These are phyloP conservation scores for Strigamia crassipes DNA, from an alignment of 2,888 invertebrate genomes.

Conservation along the genomic window DNA sequence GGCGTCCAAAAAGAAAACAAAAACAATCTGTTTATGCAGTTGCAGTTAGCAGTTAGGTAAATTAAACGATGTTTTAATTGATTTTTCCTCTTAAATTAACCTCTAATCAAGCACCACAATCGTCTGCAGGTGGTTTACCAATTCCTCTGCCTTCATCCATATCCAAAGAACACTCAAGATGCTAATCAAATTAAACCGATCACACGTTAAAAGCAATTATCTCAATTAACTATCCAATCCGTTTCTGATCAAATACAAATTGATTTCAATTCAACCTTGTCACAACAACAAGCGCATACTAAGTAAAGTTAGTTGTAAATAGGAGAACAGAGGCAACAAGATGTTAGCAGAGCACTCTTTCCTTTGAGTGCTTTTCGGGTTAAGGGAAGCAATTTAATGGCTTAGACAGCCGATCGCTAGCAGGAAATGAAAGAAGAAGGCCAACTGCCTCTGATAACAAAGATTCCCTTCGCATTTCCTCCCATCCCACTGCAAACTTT, in stretches of 20 bases:
- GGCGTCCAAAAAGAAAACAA: neutral
- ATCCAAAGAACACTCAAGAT: conserved; percentile 1
- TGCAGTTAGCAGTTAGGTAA: neutral
- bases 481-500: neutral
- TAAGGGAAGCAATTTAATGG: conserved; percentile 26
- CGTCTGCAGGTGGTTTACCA: conserved; percentile 13
- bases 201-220: neutral
- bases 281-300: neutral
- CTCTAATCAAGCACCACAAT: conserved; percentile 13
- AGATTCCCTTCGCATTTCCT: conserved; percentile 3
- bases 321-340: conserved; percentile 3
- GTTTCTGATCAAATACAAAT: neutral
- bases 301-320: neutral
- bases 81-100: neutral
- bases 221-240: neutral
- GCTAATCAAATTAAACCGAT: conserved; percentile 22
- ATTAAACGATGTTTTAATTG: neutral
- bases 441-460: conserved; percentile 30
- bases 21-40: neutral
- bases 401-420: conserved; percentile 15
- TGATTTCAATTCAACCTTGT: neutral
- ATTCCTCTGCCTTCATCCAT: neutral
- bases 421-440: conserved; percentile 20
- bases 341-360: conserved; percentile 9
- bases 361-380: conserved; percentile 22